Conservation (phyloP, 2,797 vertebrate genomes). For the Odontamblyopus rebecca region DNA sequence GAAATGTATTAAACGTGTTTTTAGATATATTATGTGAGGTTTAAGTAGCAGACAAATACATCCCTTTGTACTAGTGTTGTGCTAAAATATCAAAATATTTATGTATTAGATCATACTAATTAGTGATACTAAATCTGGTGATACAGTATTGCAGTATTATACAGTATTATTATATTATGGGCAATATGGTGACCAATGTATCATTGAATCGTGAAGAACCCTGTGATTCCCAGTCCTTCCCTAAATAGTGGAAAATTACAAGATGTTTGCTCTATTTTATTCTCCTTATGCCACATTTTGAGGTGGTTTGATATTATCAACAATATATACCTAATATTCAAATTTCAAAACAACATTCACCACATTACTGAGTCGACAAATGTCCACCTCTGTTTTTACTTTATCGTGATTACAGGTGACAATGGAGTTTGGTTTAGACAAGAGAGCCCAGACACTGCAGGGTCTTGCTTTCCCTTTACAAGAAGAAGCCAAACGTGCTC, state of each 20-base stretch:
- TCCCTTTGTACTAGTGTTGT: background rate
- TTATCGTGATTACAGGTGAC: constrained; percentile 78
- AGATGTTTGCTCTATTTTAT: no score
- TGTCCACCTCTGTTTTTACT: background rate
- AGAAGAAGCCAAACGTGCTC: constrained; percentile 87
- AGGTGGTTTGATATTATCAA: background rate
- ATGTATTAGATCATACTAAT: no score
- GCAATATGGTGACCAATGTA: no score
- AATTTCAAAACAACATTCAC: background rate
- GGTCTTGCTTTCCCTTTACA: constrained; percentile 94
- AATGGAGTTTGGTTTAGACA: constrained; percentile 94
- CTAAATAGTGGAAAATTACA: no score
- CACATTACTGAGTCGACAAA: background rate
- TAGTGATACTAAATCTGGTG: no score
- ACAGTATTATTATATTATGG: no score
- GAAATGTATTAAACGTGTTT: background rate
- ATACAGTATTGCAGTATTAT: no score
- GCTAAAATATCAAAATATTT: no score
- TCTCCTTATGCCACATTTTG: background rate
- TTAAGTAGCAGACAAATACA: background rate
- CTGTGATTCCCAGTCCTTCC: no score
- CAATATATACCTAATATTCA: background rate
- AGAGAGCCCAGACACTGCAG: constrained; percentile 91
- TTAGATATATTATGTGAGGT: background rate
- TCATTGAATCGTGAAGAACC: no score